Evolutionary conservation across 2,113 vertebrate species (phyloP).

Genomic region (Cebidichthys violaceus): DNA sequence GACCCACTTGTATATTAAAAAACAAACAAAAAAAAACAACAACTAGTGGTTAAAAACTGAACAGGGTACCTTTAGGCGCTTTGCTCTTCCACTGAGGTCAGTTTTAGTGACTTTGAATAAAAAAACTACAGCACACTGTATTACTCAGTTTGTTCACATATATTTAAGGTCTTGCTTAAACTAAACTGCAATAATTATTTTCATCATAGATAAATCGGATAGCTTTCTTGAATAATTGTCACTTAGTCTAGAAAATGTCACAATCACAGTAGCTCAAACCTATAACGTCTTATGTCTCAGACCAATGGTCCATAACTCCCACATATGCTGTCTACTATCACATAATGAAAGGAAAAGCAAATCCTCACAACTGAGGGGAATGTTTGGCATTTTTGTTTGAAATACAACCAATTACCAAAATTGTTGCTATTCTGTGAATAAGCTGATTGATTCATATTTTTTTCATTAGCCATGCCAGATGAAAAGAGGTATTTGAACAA

Average conservation of each 20-base stretch:
- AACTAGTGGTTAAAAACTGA: neutral
- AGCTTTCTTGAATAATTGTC: neutral
- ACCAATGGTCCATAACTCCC: neutral
- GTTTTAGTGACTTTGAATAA: neutral
- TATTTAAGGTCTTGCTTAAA: neutral
- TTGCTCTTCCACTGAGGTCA: neutral
- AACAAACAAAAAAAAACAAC: neutral
- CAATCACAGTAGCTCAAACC: neutral
- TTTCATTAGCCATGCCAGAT: neutral
- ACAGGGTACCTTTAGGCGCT: too few species aligned
- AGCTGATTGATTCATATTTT: too few species aligned
- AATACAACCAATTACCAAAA: neutral
- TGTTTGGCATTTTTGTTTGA: neutral
- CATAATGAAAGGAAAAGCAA: too few species aligned
- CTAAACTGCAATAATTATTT: neutral
- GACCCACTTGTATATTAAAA: neutral
- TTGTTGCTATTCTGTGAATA: neutral
- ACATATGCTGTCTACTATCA: neutral
- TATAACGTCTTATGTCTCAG: neutral
- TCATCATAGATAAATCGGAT: neutral
- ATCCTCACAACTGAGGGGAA: neutral
- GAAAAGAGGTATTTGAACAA: neutral
- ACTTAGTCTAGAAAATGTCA: neutral
- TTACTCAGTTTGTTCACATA: neutral
- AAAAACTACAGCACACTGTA: neutral